Conservation (phyloP, 2,797 vertebrate species). For the Chloroceryle inda region DNA sequence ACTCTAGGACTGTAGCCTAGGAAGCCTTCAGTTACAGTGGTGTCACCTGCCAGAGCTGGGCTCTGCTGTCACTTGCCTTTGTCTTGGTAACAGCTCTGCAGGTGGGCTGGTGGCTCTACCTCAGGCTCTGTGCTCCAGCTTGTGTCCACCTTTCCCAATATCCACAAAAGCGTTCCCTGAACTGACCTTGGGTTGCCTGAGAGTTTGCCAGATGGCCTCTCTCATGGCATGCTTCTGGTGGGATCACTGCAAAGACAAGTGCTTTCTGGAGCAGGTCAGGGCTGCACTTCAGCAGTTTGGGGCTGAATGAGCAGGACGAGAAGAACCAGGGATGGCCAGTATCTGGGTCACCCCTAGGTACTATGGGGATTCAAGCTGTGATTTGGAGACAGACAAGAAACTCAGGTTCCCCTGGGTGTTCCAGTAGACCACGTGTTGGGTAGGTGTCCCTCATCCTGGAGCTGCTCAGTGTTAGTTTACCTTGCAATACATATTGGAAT, state of each 20-base stretch:
- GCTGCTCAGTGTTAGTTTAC: not conserved
- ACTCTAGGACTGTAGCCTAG: not conserved
- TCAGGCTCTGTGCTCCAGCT: not conserved
- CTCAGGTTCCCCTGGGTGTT: fast-evolving
- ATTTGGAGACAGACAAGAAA: not conserved
- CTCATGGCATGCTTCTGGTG: not conserved
- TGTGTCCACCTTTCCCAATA: not conserved
- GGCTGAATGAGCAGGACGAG: fast-evolving
- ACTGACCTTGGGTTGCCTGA: not conserved
- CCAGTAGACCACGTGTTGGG: not conserved
- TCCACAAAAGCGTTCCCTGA: not conserved
- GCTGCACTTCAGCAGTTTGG: not conserved
- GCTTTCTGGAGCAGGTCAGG: not conserved
- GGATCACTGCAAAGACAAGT: not conserved
- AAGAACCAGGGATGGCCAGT: not conserved
- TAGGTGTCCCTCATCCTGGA: not conserved
- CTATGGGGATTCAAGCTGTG: not conserved
- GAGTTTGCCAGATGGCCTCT: not conserved
- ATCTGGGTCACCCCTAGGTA: not conserved
- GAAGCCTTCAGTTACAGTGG: not conserved
- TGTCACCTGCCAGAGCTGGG: not conserved
- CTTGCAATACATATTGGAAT: not conserved
- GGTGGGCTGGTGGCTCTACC: not conserved
- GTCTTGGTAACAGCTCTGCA: not conserved
- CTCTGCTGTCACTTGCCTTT: not conserved